These are phyloP conservation scores for Lasiommata megera DNA, from an alignment of 2,888 invertebrate species.

Conservation along the genomic window DNA sequence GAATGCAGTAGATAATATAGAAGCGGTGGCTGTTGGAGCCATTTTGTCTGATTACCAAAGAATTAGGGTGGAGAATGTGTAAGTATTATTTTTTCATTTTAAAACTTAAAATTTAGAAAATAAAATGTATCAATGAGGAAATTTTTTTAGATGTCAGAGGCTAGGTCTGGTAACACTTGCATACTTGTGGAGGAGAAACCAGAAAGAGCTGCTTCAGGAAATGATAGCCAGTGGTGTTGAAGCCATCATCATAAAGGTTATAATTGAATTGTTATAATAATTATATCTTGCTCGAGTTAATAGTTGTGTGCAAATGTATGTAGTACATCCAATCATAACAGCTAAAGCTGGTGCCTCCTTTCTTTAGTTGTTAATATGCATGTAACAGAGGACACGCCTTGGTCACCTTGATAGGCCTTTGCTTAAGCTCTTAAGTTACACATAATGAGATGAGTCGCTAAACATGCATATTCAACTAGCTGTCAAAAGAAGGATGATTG, in stretches of 20 bases:
- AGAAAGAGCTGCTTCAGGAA: slow-evolving; percentile 95
- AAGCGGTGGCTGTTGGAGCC: slow-evolving; percentile 98
- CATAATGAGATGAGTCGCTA: too few relatives aligned
- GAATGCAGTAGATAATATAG: slow-evolving; percentile 87
- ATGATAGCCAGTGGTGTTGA: slow-evolving; percentile 97
- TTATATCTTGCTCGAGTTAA: too few relatives aligned
- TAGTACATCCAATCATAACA: too few relatives aligned
- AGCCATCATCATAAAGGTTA: slow-evolving; percentile 97
- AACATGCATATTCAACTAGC: too few relatives aligned
- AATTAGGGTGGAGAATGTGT: slow-evolving; percentile 98
- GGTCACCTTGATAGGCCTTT: too few relatives aligned
- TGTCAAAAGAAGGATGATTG: too few relatives aligned
- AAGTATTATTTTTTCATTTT: slow-evolving; percentile 68
- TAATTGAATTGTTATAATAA: not conserved
- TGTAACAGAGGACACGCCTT: too few relatives aligned
- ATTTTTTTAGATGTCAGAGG: slow-evolving; percentile 88
- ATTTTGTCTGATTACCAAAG: slow-evolving; percentile 99
- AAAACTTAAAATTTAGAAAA: too few relatives aligned
- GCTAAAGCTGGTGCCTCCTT: too few relatives aligned
- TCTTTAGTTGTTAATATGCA: too few relatives aligned
- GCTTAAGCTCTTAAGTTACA: too few relatives aligned
- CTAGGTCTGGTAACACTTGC: slow-evolving; percentile 94
- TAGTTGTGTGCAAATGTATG: too few relatives aligned
- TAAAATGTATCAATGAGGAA: not conserved
- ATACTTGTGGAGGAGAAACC: slow-evolving; percentile 98